phyloP scores from a whole-genome alignment of 2,888 invertebrate species.

The Aphidius colemani region DNA sequence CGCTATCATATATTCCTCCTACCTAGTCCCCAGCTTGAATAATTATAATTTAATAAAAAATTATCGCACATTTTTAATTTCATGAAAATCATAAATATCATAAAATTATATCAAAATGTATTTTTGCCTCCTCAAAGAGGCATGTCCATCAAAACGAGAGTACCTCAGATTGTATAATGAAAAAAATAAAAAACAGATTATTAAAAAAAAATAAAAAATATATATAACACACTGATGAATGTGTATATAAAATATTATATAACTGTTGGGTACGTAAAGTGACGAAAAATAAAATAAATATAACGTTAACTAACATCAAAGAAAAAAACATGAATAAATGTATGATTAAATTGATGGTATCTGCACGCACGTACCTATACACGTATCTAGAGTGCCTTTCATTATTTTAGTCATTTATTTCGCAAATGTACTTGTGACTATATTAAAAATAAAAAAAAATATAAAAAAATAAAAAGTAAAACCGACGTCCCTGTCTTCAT shows the following conservation, averaged over 20 bases:
- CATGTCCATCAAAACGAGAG: slow-evolving; percentile 36
- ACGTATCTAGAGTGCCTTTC: slow-evolving; percentile 44
- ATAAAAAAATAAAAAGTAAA: slow-evolving; percentile 21
- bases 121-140: slow-evolving; percentile 30
- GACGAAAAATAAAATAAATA: slow-evolving; percentile 26
- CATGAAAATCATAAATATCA: too few relatives aligned
- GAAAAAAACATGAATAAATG: slow-evolving; percentile 19
- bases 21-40: slow-evolving; percentile 1
- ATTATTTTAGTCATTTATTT: slow-evolving; percentile 37
- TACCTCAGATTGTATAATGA: slow-evolving; percentile 36
- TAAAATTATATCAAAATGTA: background rate
- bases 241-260: slow-evolving; percentile 37
- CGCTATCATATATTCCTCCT: slow-evolving; percentile 21
- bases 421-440: background rate
- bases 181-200: slow-evolving; percentile 16
- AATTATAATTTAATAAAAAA: slow-evolving; percentile 3
- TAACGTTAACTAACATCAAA: slow-evolving; percentile 15
- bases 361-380: slow-evolving; percentile 39
- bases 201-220: too few relatives aligned
- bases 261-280: slow-evolving; percentile 33
- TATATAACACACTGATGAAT: slow-evolving; percentile 26
- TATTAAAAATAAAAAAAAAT: slow-evolving; percentile 22
- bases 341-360: slow-evolving; percentile 31
- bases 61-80: background rate
- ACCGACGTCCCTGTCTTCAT: slow-evolving; percentile 38